These are phyloP conservation scores for Thalassaphorura encarpata DNA, from an alignment of 1,140 invertebrate genomes.

Conservation along the genomic window DNA sequence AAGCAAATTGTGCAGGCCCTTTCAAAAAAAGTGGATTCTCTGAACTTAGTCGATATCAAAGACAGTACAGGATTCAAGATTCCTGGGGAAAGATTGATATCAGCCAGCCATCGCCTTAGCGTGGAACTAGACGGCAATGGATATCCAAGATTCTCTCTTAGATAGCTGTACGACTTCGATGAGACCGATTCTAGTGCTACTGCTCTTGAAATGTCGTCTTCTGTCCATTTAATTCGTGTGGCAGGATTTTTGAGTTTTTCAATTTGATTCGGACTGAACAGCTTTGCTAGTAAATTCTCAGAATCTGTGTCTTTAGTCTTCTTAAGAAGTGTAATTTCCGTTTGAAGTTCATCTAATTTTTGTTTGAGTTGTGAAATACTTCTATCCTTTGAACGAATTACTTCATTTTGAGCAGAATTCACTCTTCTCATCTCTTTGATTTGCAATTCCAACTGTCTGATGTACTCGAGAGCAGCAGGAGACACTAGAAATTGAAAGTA, in stretches of 20 bases:
- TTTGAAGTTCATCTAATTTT: no score
- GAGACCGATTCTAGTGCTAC: background rate
- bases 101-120: background rate
- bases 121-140: background rate
- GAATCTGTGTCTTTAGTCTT: no score
- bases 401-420: no score
- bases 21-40: background rate
- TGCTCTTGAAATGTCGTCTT: background rate
- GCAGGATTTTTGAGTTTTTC: background rate
- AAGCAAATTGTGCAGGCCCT: slow-evolving; percentile 9
- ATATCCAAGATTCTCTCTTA: background rate
- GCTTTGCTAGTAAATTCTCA: no score
- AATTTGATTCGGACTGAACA: background rate
- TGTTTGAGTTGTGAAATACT: no score
- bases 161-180: background rate
- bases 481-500: no score
- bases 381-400: no score
- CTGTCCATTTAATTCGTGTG: background rate
- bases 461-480: no score
- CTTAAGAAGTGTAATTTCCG: no score
- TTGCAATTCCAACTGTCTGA: no score
- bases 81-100: background rate
- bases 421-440: no score
- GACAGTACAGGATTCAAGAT: background rate
- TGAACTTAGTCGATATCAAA: background rate